Evolutionary conservation across 2,797 vertebrate species (phyloP).

Genomic region (Antennarius maculatus): DNA sequence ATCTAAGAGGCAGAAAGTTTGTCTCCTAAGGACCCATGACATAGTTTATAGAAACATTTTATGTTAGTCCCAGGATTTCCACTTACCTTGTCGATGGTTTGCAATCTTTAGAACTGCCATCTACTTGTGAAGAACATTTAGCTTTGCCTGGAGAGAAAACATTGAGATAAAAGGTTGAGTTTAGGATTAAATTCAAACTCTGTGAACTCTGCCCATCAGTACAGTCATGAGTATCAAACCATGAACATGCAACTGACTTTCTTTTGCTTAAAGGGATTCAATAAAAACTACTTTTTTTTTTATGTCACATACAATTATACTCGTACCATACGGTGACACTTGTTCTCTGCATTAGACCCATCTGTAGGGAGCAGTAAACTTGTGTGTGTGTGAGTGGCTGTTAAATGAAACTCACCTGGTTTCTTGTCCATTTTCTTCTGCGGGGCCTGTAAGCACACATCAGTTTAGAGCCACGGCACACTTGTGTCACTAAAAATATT

Average conservation of each 20-base stretch:
- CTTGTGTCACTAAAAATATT: no score
- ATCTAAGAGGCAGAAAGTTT: no score
- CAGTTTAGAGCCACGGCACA: no score
- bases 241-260: no score
- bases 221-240: neutral
- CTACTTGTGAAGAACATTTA: slow-evolving; percentile 1
- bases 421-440: slow-evolving; percentile 40
- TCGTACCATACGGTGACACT: no score
- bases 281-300: no score
- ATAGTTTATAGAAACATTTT: neutral
- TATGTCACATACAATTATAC: no score
- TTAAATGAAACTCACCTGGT: slow-evolving; percentile 54
- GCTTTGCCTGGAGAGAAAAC: slow-evolving; percentile 46
- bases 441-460: slow-evolving; percentile 37
- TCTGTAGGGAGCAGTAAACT: no score
- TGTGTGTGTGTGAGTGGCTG: neutral
- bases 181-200: no score
- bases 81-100: slow-evolving; percentile 59
- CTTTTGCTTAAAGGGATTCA: no score
- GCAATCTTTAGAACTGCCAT: slow-evolving; percentile 16
- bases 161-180: neutral
- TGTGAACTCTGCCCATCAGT: no score
- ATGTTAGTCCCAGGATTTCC: neutral
- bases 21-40: neutral
- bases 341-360: no score